A percentile compares a stretch with the other conserved stretches of the same genome.
phyloP scores from a whole-genome alignment of 2,888 invertebrate species.

The Drosophila robusta region DNA sequence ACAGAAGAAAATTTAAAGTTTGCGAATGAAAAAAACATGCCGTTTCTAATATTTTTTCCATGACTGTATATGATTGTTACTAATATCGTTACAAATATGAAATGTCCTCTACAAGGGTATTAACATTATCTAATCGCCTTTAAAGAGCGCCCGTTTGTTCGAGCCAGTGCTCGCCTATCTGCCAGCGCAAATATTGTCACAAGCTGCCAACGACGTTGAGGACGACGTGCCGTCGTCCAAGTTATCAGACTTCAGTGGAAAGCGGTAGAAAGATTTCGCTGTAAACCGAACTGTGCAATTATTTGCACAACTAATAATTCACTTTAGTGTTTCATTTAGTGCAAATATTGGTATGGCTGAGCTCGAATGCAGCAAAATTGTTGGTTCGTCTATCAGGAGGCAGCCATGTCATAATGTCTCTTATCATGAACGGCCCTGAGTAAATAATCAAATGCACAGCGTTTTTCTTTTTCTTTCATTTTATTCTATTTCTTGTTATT shows the following conservation, averaged over 20 bases:
- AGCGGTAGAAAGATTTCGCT: constrained; percentile 35
- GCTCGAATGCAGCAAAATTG: constrained; percentile 12
- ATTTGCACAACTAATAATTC: constrained; percentile 76
- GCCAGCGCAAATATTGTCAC: constrained; percentile 62
- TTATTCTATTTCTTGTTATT: not conserved
- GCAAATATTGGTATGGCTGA: constrained; percentile 60
- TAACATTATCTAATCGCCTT: constrained; percentile 26
- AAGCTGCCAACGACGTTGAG: constrained; percentile 46
- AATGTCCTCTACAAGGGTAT: not conserved
- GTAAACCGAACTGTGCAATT: constrained; percentile 69
- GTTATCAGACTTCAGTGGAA: constrained; percentile 30
- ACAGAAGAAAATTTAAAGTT: too few species aligned
- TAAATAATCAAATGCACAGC: constrained; percentile 12
- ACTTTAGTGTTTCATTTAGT: constrained; percentile 70
- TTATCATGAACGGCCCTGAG: constrained; percentile 13
- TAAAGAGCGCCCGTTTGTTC: not conserved
- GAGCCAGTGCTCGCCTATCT: constrained; percentile 5
- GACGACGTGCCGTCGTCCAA: constrained; percentile 24
- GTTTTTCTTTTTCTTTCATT: not conserved
- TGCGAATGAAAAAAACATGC: not conserved
- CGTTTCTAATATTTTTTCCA: too few species aligned
- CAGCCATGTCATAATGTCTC: constrained; percentile 18
- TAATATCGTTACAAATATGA: not conserved
- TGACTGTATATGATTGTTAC: not conserved
- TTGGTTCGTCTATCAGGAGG: not conserved